Percentiles rank a stretch among this genome's conserved stretches.
These are phyloP conservation scores for Colistium nudipinnis DNA, from an alignment of 2,113 vertebrate genomes.

Conservation along the genomic window DNA sequence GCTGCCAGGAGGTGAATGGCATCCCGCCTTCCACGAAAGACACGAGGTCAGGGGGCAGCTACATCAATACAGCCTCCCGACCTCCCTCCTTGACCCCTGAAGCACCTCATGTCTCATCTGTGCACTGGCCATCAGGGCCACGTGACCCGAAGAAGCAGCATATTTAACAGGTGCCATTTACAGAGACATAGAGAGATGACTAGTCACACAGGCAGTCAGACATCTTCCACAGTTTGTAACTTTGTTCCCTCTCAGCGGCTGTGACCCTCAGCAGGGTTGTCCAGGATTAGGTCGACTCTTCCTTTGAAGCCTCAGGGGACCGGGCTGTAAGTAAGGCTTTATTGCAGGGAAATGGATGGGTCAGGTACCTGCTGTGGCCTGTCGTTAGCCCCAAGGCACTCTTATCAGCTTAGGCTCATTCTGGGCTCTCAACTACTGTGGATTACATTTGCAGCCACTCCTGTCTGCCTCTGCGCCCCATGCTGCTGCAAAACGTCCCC, in stretches of 20 bases:
- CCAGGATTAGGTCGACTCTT: constrained; percentile 22
- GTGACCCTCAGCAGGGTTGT: constrained; percentile 66
- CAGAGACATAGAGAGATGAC: constrained; percentile 32
- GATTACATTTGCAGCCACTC: constrained; percentile 63
- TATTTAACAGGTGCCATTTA: constrained; percentile 48
- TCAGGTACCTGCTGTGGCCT: constrained; percentile 76
- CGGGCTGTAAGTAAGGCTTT: constrained; percentile 69
- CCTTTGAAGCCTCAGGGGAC: constrained; percentile 77
- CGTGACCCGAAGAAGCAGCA: constrained; percentile 17
- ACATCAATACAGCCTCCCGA: constrained; percentile 69
- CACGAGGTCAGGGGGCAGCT: constrained; percentile 61
- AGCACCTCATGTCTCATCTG: constrained; percentile 54
- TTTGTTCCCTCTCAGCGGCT: constrained; percentile 43
- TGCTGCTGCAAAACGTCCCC: constrained; percentile 49
- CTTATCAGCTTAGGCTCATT: constrained; percentile 68
- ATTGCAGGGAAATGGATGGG: constrained; percentile 79
- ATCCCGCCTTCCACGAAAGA: constrained; percentile 63
- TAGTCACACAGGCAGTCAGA: constrained; percentile 20
- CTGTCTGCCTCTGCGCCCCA: constrained; percentile 39
- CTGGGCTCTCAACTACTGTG: constrained; percentile 56
- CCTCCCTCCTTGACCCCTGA: constrained; percentile 66
- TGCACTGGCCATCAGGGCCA: constrained; percentile 36
- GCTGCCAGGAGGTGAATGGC: constrained; percentile 73
- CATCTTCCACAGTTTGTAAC: constrained; percentile 34
- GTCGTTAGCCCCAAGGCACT: constrained; percentile 72